These are phyloP conservation scores for Calyptommatus sinebrachiatus DNA, from an alignment of 2,113 vertebrate genomes.

Conservation along the genomic window DNA sequence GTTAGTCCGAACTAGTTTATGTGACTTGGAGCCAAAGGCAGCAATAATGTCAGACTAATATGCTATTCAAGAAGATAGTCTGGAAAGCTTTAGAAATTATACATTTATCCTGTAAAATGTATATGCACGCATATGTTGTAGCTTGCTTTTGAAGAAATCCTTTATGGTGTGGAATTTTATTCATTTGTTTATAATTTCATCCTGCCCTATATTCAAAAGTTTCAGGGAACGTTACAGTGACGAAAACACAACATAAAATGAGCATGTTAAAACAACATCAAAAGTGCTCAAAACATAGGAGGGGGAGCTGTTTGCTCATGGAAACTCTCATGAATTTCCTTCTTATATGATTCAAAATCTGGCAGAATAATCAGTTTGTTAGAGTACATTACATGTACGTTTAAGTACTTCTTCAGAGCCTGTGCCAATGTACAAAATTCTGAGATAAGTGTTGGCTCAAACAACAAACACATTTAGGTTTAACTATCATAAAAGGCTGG, in stretches of 20 bases:
- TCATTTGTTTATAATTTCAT: neutral
- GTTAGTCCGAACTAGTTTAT: neutral
- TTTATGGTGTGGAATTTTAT: neutral
- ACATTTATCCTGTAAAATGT: neutral
- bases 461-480: conserved; percentile 6
- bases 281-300: neutral
- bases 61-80: neutral
- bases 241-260: too few relatives aligned
- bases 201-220: too few relatives aligned
- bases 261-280: too few relatives aligned
- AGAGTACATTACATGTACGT: neutral
- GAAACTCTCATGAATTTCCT: neutral
- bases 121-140: neutral
- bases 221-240: too few relatives aligned
- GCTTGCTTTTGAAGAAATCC: conserved; percentile 7
- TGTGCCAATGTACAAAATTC: neutral
- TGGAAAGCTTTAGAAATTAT: neutral
- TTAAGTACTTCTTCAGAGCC: neutral
- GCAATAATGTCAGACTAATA: too few relatives aligned
- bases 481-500: neutral
- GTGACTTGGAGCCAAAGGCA: neutral
- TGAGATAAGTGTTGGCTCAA: neutral
- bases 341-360: neutral
- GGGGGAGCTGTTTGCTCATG: too few relatives aligned
- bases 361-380: conserved; percentile 1